Evolutionary conservation across 2,888 invertebrate genomes (phyloP), one percentile per base, ranked within the genome.

Genomic region (Drosophila neotestacea): DNA sequence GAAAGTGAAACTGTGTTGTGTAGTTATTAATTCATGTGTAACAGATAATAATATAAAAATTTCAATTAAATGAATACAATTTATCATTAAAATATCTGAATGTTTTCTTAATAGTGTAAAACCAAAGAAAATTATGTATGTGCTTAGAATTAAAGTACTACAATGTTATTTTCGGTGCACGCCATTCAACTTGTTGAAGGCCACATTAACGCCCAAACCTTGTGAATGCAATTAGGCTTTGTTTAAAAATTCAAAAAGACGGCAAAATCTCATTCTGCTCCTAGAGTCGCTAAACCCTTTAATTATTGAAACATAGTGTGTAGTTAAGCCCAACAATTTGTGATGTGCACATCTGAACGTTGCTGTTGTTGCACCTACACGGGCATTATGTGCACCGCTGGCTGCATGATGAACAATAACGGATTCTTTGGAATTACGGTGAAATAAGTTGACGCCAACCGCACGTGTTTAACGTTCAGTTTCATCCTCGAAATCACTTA

Each of bases 321-420:
- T 69, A 73, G 71, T 82, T 77, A 85, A 66, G 55, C 39, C 46
- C 54, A 27, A 5, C 36, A 61, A 60, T 66, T 58, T 78, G 55
- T 44, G 46, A 66, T 75, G 62, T 65, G 65, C 67, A 59, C 22
- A 51, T 54, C 16, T 51, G 63, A 7, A 48, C 42, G 46, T 27
- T 55, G 56, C 52, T 11, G 39, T 34, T 28, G 9, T 38, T 62
- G 22, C 36, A n/a, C 46, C 16, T n/a, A 16, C 55, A 34, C 32
- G 28, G 13, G n/a, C 32, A 34, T 27, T 13, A 44, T 30, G 28
- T 16, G 13, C n/a, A 22, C 38, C 7, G 39, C 28, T 34, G 36
- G 34, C 44, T 61, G 36, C 41, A 22, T 47, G 46, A 52, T 47
- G 48, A 32, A 16, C 59, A 48, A 56, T 28, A 71, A 65, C 28